Evolutionary conservation across 1,140 invertebrate genomes (phyloP).

Genomic region (Zaprionus nigranus): DNA sequence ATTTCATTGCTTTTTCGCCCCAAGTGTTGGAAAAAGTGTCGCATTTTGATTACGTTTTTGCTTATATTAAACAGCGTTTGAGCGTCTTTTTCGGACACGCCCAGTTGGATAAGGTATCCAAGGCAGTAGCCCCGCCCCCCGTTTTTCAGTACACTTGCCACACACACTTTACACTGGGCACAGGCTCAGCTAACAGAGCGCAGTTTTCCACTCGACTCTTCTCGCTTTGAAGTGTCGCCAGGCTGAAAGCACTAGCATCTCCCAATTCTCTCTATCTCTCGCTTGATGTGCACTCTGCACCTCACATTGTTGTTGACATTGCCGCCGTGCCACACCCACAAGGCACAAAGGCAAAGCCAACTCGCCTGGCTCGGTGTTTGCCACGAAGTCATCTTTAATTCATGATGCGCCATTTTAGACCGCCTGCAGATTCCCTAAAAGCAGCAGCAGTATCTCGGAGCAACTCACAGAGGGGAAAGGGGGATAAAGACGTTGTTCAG

Average conservation of each 20-base stretch:
- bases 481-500: constrained; percentile 4
- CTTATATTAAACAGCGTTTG: constrained; percentile 71
- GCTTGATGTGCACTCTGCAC: constrained; percentile 30
- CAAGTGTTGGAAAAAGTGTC: constrained; percentile 81
- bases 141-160: neutral
- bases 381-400: constrained; percentile 74
- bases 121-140: neutral
- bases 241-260: neutral
- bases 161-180: neutral
- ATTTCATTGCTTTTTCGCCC: constrained; percentile 73
- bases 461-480: neutral
- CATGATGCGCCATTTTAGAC: constrained; percentile 57
- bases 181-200: neutral
- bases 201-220: constrained; percentile 41
- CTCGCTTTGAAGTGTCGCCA: constrained; percentile 57
- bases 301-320: constrained; percentile 52
- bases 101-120: constrained; percentile 44
- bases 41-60: constrained; percentile 80
- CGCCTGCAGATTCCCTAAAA: constrained; percentile 12
- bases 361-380: constrained; percentile 1
- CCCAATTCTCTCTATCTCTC: neutral
- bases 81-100: constrained; percentile 52
- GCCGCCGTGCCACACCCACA: constrained; percentile 50
- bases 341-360: constrained; percentile 25
- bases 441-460: constrained; percentile 11